These are phyloP conservation scores for Oncorhynchus gorbuscha DNA, from an alignment of 2,113 vertebrate species.

Conservation along the genomic window DNA sequence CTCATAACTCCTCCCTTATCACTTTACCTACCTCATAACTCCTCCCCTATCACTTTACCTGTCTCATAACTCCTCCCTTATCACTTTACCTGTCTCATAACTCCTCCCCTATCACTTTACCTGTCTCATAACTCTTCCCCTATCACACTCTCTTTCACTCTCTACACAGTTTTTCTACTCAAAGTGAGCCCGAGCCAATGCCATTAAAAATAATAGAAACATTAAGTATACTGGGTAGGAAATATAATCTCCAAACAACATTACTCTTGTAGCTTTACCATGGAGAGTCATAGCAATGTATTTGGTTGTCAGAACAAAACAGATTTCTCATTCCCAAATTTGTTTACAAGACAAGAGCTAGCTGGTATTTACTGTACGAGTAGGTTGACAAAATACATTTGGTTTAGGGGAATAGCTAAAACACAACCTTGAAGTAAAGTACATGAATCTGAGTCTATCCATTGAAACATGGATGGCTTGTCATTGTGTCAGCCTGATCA, in stretches of 20 bases:
- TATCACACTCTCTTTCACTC: neutral
- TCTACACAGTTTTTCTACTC: conserved; percentile 39
- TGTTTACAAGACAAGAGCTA: conserved; percentile 58
- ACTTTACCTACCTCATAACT: too few species aligned
- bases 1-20: too few species aligned
- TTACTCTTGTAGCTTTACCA: conserved; percentile 39
- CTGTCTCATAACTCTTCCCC: too few species aligned
- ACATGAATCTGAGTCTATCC: conserved; percentile 27
- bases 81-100: too few species aligned
- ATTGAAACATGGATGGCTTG: conserved; percentile 46
- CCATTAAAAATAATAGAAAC: conserved; percentile 57
- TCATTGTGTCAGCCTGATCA: conserved; percentile 21
- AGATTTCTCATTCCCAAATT: conserved; percentile 48
- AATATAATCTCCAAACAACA: conserved; percentile 56
- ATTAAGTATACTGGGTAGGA: conserved; percentile 47
- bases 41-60: too few species aligned
- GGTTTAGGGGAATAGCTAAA: conserved; percentile 23
- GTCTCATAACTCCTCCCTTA: neutral
- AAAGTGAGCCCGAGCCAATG: conserved; percentile 55
- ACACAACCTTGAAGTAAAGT: too few species aligned
- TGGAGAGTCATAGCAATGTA: conserved; percentile 18
- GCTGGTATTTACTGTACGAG: conserved; percentile 32
- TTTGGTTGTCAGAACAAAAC: conserved; percentile 36
- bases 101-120: too few species aligned
- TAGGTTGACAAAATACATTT: conserved; percentile 32